Evolutionary conservation across 2,888 invertebrate genomes (phyloP).

Genomic region (Harmothoe impar): DNA sequence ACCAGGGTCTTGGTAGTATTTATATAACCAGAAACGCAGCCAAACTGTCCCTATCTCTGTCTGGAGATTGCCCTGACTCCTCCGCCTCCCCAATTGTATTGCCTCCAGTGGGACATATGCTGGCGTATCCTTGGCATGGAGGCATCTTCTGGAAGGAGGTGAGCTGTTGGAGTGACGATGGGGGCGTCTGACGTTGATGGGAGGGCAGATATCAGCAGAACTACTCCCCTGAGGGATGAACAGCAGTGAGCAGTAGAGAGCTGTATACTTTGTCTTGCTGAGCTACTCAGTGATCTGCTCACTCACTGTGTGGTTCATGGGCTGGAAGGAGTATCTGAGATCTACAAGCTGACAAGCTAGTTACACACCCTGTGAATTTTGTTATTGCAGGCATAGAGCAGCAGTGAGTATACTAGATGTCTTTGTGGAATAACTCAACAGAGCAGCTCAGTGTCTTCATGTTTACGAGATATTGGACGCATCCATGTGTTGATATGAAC

Average conservation of each 20-base stretch:
- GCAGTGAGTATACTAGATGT: no score
- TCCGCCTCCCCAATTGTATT: not conserved
- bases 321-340: not conserved
- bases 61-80: not conserved
- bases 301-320: not conserved
- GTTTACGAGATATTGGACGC: no score
- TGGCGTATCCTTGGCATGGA: not conserved
- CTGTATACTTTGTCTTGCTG: not conserved
- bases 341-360: not conserved
- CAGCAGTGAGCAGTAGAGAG: not conserved
- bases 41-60: not conserved
- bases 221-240: not conserved
- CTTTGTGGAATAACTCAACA: no score
- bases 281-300: not conserved
- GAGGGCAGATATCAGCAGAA: not conserved
- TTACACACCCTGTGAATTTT: not conserved
- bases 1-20: not conserved
- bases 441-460: no score
- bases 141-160: not conserved
- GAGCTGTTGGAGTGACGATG: not conserved
- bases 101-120: not conserved
- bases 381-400: not conserved
- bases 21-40: not conserved
- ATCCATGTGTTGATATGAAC: no score
- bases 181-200: not conserved